phyloP scores from a whole-genome alignment of 2,113 vertebrate species.

The Chloroceryle aenea region DNA sequence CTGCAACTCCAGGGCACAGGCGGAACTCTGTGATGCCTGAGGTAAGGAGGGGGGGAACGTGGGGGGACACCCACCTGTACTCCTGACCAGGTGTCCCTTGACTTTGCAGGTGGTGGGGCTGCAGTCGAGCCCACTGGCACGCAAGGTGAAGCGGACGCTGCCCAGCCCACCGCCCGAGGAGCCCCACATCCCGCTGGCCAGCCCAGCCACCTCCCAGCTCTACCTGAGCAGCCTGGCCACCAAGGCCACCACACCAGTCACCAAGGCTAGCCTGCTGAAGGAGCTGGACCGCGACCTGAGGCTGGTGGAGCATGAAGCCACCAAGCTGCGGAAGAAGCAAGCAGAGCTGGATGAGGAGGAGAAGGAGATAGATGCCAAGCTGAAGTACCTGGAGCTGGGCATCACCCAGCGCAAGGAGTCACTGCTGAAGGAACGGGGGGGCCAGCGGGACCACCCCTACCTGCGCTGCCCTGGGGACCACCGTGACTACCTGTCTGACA shows the following conservation, averaged over 20 bases:
- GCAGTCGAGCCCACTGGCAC: constrained; percentile 91
- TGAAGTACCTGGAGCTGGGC: constrained; percentile 94
- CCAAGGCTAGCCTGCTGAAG: constrained; percentile 91
- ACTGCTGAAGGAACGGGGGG: constrained; percentile 88
- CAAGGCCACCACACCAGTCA: constrained; percentile 84
- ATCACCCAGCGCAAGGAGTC: constrained; percentile 97
- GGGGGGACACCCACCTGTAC: fast-evolving
- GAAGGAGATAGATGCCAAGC: constrained; percentile 98
- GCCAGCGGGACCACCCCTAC: constrained; percentile 85
- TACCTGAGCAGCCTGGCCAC: constrained; percentile 88
- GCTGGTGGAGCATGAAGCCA: constrained; percentile 96
- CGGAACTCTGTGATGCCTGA: background rate
- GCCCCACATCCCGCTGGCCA: constrained; percentile 86
- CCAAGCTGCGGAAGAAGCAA: constrained; percentile 97
- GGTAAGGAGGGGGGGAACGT: background rate
- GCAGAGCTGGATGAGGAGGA: constrained; percentile 97
- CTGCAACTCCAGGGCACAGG: fast-evolving
- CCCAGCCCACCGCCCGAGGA: constrained; percentile 97
- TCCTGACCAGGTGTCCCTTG: background rate
- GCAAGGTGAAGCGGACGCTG: constrained; percentile 97
- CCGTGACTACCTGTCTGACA: constrained; percentile 95
- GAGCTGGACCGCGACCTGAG: constrained; percentile 95
- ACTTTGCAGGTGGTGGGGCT: constrained; percentile 85
- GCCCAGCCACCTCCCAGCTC: constrained; percentile 89
- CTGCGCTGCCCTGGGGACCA: constrained; percentile 88